Evolutionary conservation across 2,797 vertebrate genomes (phyloP), one percentile per base, ranked within the genome.

Genomic region (Morus bassanus): DNA sequence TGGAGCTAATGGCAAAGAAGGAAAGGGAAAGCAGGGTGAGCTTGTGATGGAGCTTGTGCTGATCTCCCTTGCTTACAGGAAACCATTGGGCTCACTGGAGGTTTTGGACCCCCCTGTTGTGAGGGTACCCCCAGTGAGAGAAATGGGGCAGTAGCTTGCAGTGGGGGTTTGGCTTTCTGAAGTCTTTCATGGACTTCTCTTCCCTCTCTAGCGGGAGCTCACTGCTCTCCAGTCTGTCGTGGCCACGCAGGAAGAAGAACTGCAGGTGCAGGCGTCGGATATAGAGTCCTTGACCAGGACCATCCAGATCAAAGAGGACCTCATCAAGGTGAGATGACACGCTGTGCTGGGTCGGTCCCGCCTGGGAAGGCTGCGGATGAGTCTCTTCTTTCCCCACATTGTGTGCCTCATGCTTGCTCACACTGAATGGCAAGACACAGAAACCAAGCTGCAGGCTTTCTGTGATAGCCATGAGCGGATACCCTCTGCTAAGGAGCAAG

Each of bases 11-110:
- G 91, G 95, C 97, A n/a, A 98, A 96, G 97, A 99, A 98, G 89
- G 98, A 99, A 96, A 98, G 98, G 95, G 99, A 99, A 97, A 98
- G 96, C 96, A 98, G 98, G 98, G 98, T 99, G 96, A 96, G 98
- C 78, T 69, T 96, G 33, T 81, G 43, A 16, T 72, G 35, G 41
- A 76, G 31, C 11, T 57, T 89, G 25, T 85, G 86, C 33, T 80
- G 43, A 15, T 61, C 39, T 88, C 45, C 59, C 50, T 85, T 77
- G 72, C 56, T 59, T 91, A 56, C 8, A 19, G 78, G 60, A 78
- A 27, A 46, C 30, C 8, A 4, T 11, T 46, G 37, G 56, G 21
- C 50, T 86, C 9, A 6, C 28, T 65, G 56, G 15, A 45, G 28
- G 33, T 50, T 88, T 90, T 78, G 43, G 51, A 69, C 41, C 9